Base-by-base conservation (phyloP, 2,113 vertebrate species). In the Limnothrissa miodon region DNA sequence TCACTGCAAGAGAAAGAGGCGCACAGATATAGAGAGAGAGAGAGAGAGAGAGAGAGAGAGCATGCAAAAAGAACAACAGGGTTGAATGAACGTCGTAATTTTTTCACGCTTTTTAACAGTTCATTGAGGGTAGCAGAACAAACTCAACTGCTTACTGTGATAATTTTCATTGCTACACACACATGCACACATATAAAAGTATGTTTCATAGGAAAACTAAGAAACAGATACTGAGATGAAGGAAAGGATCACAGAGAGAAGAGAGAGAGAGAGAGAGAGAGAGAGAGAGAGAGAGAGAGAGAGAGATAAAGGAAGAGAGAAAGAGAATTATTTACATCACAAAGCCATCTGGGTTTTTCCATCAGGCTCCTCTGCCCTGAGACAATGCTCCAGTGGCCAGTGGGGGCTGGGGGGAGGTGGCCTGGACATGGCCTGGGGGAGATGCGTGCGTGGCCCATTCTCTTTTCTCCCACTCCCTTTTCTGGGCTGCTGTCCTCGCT, bases 331-430 rank as follows among this genome's bases (percentile, higher is more conserved):
- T 92, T 92, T 90, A 81, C 81, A 80, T 66, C 80, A 91, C 89
- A 85, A 83, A 89, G 92, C 90, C 91, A 93, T 87, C 91, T 91
- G 92, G 89, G 85, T 45, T 83, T 87, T 88, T 90, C 89, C 91
- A 91, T 90, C 82, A 90, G 89, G 78, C 81, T 82, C 66, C 86
- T 85, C 87, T 86, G 90, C 88, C 53, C 80, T 88, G 80, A 83
- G 85, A 89, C 91, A 87, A 87, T 88, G 86, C 90, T 36, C 33
- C 66, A 66, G n/a, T 66, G 59, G 6, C 59, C 25, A 66, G 59
- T 25, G 59, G n/a, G 59, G n/a, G 59, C 7, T n/a, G 59, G 59
- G 66, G 29, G 66, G 29, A 29, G 2, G 33, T 33, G 4, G 13
- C 10, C 33, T 74, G 66, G 25, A 74, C 25, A 74, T 11, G 25